A percentile compares a stretch with the other conserved stretches of the same genome.
phyloP scores from a whole-genome alignment of 2,888 invertebrate species.

The Dryobota labecula region DNA sequence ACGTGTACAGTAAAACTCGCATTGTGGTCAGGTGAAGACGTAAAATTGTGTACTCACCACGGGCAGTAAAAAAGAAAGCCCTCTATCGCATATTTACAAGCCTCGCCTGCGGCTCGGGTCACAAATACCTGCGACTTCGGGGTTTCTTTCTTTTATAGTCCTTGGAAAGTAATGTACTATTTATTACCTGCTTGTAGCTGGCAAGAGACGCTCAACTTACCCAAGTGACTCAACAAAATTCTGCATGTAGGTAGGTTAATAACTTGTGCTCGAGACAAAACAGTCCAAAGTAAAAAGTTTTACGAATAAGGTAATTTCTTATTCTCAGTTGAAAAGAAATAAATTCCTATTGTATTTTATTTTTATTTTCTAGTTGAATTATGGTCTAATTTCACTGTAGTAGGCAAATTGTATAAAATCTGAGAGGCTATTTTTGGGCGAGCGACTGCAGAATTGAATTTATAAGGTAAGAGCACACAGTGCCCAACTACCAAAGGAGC shows the following conservation, averaged over 20 bases:
- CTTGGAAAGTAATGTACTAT: too few relatives aligned
- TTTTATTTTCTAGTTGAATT: neutral
- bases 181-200: neutral
- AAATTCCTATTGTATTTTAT: too few relatives aligned
- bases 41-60: too few relatives aligned
- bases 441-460: constrained; percentile 54
- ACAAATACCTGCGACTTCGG: too few relatives aligned
- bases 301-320: neutral
- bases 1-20: too few relatives aligned
- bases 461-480: constrained; percentile 30
- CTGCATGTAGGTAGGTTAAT: neutral
- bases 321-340: neutral
- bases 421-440: constrained; percentile 21
- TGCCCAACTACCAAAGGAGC: constrained; percentile 17
- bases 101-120: too few relatives aligned
- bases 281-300: neutral
- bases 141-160: too few relatives aligned
- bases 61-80: too few relatives aligned
- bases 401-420: constrained; percentile 26
- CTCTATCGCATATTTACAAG: too few relatives aligned
- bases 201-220: neutral
- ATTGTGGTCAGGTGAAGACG: too few relatives aligned
- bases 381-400: constrained; percentile 12
- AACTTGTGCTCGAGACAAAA: neutral
- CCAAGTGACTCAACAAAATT: neutral